Base-by-base conservation (phyloP, 2,888 invertebrate species). In the Arge pagana region DNA sequence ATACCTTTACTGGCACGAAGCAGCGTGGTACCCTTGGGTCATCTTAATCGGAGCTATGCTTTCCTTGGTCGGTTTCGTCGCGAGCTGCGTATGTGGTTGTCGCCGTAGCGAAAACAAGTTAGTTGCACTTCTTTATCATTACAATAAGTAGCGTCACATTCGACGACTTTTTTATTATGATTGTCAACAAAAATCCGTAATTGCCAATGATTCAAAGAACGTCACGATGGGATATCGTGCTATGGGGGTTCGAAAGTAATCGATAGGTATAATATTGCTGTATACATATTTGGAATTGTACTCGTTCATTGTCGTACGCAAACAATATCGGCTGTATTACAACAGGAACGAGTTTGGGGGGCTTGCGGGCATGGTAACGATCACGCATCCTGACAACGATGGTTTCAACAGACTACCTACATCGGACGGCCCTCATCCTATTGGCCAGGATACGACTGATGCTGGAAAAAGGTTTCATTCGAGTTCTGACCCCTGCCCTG, bases 81-180 rank as follows among this genome's bases (percentile, higher is more conserved):
- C 85, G 56, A 82, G 83, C 62, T 89, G 89, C 76, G 83, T 89
- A 60, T 89, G 89, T 73, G 85, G 85, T 72, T 89, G 89, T 77
- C 85, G 86, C 67, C 86, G 86, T 66, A 85, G 84, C 65, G 83
- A 85, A 68, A 87, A 86, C 71, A 89, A 89, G 89, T 89, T 80
- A 85, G 82, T 79, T n/a, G n/a, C n/a, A n/a, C n/a, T n/a, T n/a
- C n/a, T n/a, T n/a, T n/a, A n/a, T n/a, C n/a, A n/a, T n/a, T n/a
- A n/a, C n/a, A n/a, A n/a, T n/a, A n/a, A n/a, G n/a, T n/a, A n/a
- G n/a, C n/a, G n/a, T n/a, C n/a, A n/a, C n/a, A n/a, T n/a, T n/a
- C n/a, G n/a, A n/a, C n/a, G n/a, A n/a, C n/a, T n/a, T n/a, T n/a
- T n/a, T n/a, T n/a, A n/a, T n/a, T n/a, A n/a, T n/a, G n/a, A n/a